Evolutionary conservation across 2,797 vertebrate genomes (phyloP), one percentile per base, ranked within the genome.

Genomic region (Furcifer pardalis): DNA sequence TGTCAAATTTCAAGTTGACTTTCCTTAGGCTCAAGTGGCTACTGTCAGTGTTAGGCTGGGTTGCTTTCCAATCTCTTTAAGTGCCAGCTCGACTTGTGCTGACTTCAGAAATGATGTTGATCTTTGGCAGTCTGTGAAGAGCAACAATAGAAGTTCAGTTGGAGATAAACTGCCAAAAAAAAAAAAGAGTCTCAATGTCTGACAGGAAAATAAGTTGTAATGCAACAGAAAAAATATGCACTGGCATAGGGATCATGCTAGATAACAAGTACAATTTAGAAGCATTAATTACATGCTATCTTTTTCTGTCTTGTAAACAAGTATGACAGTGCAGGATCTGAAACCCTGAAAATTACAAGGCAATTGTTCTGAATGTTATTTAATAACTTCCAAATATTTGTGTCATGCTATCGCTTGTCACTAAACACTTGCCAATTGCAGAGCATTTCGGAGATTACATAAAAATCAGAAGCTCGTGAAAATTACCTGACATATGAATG

Each of bases 311-410:
- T 87, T 80, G 84, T 68, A 66, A 92, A 89, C 23, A 35, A 27
- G 2, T 3, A 3, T 6, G 82, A 86, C 86, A 77, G 84, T 44
- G 46, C 80, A 88, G 79, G 56, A 81, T 59, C 73, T 84, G 60
- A 91, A 49, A 37, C 35, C 23, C 74, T 75, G 9, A 49, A 46
- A 63, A 69, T 86, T 78, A 82, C 40, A 46, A 83, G 52, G 40
- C 75, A 91, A 49, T 49, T 83, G 59, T 86, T 87, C 35, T 60
- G 52, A 90, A 59, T 23, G 68, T 2, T 79, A 25, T 79, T 81
- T 83, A 83, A 32, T 72, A 91, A 87, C 35, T 90, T 90, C 30
- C 72, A 91, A 93, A 91, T 49, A 87, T 80, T 88, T 89, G 1
- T 74, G 27, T 3, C 62, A 46, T 13, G 0, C 72, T 86, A 87